Conservation (phyloP, 2,888 invertebrate species). For the Drosophila tanythrix region DNA sequence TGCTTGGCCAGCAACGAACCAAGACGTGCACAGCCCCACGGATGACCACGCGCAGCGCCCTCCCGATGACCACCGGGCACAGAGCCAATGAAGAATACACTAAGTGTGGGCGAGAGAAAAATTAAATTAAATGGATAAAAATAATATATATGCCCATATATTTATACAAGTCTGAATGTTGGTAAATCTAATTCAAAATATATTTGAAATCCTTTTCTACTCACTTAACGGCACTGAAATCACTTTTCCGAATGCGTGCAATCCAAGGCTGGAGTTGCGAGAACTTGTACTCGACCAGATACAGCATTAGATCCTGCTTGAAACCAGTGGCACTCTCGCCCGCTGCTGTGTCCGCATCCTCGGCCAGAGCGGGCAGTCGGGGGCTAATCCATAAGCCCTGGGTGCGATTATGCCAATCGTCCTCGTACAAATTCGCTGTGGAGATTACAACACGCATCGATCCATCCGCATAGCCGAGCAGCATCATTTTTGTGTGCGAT, state of each 20-base stretch:
- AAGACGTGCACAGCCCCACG: conserved; percentile 88
- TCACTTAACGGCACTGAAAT: conserved; percentile 93
- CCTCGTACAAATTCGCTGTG: conserved; percentile 95
- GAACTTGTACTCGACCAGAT: conserved; percentile 90
- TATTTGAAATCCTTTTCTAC: conserved; percentile 53
- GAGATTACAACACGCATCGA: conserved; percentile 94
- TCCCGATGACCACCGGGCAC: conserved; percentile 93
- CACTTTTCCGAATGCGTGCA: conserved; percentile 90
- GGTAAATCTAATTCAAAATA: not conserved
- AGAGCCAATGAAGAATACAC: conserved; percentile 94
- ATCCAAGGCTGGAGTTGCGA: conserved; percentile 90
- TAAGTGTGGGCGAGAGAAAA: conserved; percentile 84
- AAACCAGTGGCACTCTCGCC: conserved; percentile 95
- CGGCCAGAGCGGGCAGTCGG: conserved; percentile 88
- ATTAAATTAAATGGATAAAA: not conserved
- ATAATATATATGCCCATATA: not conserved
- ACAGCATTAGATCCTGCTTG: conserved; percentile 90
- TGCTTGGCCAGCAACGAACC: conserved; percentile 88
- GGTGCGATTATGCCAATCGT: conserved; percentile 97
- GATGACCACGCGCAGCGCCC: conserved; percentile 83
- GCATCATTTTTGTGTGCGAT: conserved; percentile 96
- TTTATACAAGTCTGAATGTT: not conserved
- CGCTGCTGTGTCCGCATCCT: conserved; percentile 85
- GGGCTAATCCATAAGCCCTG: conserved; percentile 98
- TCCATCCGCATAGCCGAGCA: conserved; percentile 92